Evolutionary conservation across 2,888 invertebrate species (phyloP).

Genomic region (Amphipoea lucens): DNA sequence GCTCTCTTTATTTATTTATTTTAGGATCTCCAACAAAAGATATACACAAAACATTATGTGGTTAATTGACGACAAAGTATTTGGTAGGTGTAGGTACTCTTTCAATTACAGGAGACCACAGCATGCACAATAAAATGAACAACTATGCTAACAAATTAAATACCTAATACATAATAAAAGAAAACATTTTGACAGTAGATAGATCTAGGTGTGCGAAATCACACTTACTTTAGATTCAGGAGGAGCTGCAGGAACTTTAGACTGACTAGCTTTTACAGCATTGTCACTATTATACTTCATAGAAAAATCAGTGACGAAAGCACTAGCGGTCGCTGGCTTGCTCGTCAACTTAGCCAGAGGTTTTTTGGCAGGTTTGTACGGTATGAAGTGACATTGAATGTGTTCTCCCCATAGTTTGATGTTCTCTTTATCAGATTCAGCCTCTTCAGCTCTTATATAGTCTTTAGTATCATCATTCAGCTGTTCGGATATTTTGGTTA

Average conservation of each 20-base stretch:
- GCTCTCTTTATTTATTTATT: no score
- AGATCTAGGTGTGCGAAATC: no score
- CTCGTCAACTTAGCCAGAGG: slow-evolving; percentile 81
- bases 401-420: slow-evolving; percentile 86
- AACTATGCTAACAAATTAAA: no score
- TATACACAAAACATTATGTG: no score
- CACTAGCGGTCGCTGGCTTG: slow-evolving; percentile 81
- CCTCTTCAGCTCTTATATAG: slow-evolving; percentile 81
- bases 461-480: slow-evolving; percentile 87
- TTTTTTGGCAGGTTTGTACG: slow-evolving; percentile 82
- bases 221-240: slow-evolving; percentile 77
- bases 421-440: slow-evolving; percentile 78
- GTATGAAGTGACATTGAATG: slow-evolving; percentile 83
- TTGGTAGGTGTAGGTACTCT: no score
- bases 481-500: slow-evolving; percentile 84
- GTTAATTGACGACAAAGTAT: no score
- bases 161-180: no score
- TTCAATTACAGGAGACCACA: no score
- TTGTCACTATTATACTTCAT: slow-evolving; percentile 84
- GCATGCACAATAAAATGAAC: no score
- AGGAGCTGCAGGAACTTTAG: slow-evolving; percentile 64
- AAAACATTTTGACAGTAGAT: no score
- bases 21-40: no score
- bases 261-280: slow-evolving; percentile 52
- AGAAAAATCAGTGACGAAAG: slow-evolving; percentile 86